phyloP scores from a whole-genome alignment of 1,140 invertebrate genomes.

The Aethina tumida region DNA sequence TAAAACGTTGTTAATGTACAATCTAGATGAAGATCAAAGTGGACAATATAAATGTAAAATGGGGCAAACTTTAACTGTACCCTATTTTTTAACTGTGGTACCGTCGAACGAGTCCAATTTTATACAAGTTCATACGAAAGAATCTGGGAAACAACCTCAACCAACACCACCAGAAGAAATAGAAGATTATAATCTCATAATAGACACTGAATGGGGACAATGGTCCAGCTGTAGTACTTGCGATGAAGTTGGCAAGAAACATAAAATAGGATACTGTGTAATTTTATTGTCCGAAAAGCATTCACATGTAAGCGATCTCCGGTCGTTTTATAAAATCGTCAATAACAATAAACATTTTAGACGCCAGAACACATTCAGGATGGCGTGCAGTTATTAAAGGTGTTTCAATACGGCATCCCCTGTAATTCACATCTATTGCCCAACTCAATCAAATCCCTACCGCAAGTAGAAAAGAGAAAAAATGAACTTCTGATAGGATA shows the following conservation, averaged over 20 bases:
- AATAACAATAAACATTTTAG: not conserved
- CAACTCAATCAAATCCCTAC: conserved; percentile 33
- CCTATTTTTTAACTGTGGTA: conserved; percentile 41
- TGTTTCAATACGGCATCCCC: conserved; percentile 47
- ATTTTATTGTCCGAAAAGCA: conserved; percentile 30
- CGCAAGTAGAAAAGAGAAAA: conserved; percentile 35
- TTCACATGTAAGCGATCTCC: not conserved
- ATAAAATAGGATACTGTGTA: conserved; percentile 46
- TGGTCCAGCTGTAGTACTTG: conserved; percentile 58
- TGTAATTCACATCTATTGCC: conserved; percentile 48
- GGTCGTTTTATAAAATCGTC: not conserved
- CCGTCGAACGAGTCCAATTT: not conserved
- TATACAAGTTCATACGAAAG: conserved; percentile 27
- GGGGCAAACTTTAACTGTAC: conserved; percentile 32
- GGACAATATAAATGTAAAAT: conserved; percentile 43
- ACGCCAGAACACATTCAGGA: conserved; percentile 2
- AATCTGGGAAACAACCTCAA: conserved; percentile 24
- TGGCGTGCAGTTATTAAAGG: conserved; percentile 29
- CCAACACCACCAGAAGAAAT: conserved; percentile 25
- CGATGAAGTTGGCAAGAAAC: conserved; percentile 40
- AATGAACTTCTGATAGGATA: conserved; percentile 48
- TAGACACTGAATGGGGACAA: conserved; percentile 42
- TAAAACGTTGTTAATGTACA: conserved; percentile 38
- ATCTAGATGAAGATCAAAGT: conserved; percentile 36
- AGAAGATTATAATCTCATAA: conserved; percentile 30